phyloP scores from a whole-genome alignment of 2,888 invertebrate genomes.

The Drosophila greeni region DNA sequence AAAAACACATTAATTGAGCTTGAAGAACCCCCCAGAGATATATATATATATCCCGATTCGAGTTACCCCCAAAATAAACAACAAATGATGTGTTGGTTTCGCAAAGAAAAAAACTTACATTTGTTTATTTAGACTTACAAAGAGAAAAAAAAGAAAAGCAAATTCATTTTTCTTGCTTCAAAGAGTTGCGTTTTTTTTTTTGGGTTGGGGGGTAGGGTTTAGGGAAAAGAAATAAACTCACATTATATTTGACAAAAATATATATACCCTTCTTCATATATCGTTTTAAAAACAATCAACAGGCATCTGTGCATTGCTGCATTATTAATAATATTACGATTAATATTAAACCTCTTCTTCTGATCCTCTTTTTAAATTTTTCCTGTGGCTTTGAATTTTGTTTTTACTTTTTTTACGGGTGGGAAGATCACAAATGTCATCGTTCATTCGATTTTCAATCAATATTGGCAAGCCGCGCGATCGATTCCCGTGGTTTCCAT shows the following conservation, averaged over 20 bases:
- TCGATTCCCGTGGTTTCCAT: slow-evolving; percentile 8
- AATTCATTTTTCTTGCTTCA: slow-evolving; percentile 11
- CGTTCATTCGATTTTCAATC: slow-evolving; percentile 14
- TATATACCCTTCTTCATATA: slow-evolving; percentile 20
- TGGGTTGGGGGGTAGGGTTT: background rate
- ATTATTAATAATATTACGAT: slow-evolving; percentile 24
- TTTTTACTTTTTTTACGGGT: background rate
- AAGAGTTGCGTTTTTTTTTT: slow-evolving; percentile 3
- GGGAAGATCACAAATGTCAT: slow-evolving; percentile 10
- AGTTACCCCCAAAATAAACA: slow-evolving; percentile 11
- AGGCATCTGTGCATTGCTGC: slow-evolving; percentile 32
- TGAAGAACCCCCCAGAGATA: no score
- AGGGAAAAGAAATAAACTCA: slow-evolving; percentile 18
- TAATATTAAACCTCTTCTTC: slow-evolving; percentile 16
- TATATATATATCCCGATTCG: no score
- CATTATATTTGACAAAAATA: slow-evolving; percentile 36
- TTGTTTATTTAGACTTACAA: slow-evolving; percentile 55
- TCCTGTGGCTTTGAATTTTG: slow-evolving; percentile 4
- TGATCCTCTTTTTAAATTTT: background rate
- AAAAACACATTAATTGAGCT: background rate
- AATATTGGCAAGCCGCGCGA: slow-evolving; percentile 17
- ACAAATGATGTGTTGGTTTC: slow-evolving; percentile 27
- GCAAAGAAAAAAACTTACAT: slow-evolving; percentile 46
- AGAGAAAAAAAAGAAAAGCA: background rate
- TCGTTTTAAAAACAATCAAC: slow-evolving; percentile 46